phyloP scores from a whole-genome alignment of 2,888 invertebrate species.

The Ommatoiulus sabulosus region DNA sequence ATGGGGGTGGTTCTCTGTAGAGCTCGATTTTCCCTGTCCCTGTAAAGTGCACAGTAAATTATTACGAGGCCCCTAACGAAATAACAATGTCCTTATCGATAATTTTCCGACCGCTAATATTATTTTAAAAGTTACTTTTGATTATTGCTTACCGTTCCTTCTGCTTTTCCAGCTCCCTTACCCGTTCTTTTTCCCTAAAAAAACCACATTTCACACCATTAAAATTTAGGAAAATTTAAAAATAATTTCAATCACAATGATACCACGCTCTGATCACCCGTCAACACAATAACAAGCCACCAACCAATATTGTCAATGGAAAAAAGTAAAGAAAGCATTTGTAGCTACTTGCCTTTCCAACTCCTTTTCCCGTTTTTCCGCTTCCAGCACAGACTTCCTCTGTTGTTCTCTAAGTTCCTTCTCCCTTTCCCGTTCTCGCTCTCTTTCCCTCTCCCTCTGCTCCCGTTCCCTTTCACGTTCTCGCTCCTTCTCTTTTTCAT shows the following conservation, averaged over 20 bases:
- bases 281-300: too few species aligned
- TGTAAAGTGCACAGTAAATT: conserved; percentile 1
- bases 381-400: conserved; percentile 52
- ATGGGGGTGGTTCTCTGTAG: conserved; percentile 58
- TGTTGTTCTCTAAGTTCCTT: conserved; percentile 55
- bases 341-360: conserved; percentile 45
- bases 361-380: conserved; percentile 57
- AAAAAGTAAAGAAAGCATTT: too few species aligned
- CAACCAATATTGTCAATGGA: too few species aligned
- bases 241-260: too few species aligned
- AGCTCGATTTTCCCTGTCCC: conserved; percentile 59
- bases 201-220: neutral
- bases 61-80: neutral
- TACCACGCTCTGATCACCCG: too few species aligned
- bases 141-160: conserved; percentile 56
- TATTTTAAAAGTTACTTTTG: too few species aligned
- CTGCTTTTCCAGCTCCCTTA: conserved; percentile 66
- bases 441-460: conserved; percentile 64
- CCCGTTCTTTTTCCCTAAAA: conserved; percentile 68
- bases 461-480: conserved; percentile 59
- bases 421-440: conserved; percentile 63
- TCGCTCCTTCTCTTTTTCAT: conserved; percentile 57
- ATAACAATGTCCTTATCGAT: neutral
- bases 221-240: neutral
- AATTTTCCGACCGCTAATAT: neutral